Evolutionary conservation across 2,113 vertebrate genomes (phyloP), one percentile per base, ranked within the genome.

Genomic region (Thamnophis sirtalis): DNA sequence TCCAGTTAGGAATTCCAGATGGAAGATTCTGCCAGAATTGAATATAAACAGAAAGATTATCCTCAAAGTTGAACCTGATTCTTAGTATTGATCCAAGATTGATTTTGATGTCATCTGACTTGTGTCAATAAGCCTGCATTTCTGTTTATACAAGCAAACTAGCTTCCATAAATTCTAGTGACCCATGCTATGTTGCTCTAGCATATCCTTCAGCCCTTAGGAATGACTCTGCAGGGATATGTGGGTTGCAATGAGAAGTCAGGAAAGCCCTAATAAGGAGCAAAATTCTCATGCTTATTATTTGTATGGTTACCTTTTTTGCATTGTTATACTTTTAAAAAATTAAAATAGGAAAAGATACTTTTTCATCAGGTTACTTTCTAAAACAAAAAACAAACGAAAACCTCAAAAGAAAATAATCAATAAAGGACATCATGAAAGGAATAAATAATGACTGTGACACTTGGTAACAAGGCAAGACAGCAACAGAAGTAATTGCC

Each of bases 401-500:
- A 90, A 91, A 90, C 84, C 88, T 26, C 0, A 50, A 28, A 55
- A 11, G 48, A 68, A 89, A 88, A 88, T 60, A 49, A 84, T 86
- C 13, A 22, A 55, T 73, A 38, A 56, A 84, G 19, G 73, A 88
- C 55, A 92, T 86, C 80, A 91, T 51, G 43, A 91, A 48, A 21
- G 6, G 5, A 89, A 56, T 24, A 58, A 93, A 54, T 91, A 22
- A 73, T 91, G 58, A 84, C 19, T 28, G 13, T 48, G 87, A 43
- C 73, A 48, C 63, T 89, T 80, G 33, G 91, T 93, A 91, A 49
- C 21, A 95, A 58, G 2, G 6, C 9, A 87, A 50, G 58, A 87
- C 50, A 89, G 87, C 86, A 28, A 2, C 38, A 89, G 43, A 89
- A 91, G 88, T 28, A 91, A 93, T 85, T 93, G n/a, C 84, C 28